Evolutionary conservation across 2,797 vertebrate species (phyloP).

Genomic region (Paguma larvata): DNA sequence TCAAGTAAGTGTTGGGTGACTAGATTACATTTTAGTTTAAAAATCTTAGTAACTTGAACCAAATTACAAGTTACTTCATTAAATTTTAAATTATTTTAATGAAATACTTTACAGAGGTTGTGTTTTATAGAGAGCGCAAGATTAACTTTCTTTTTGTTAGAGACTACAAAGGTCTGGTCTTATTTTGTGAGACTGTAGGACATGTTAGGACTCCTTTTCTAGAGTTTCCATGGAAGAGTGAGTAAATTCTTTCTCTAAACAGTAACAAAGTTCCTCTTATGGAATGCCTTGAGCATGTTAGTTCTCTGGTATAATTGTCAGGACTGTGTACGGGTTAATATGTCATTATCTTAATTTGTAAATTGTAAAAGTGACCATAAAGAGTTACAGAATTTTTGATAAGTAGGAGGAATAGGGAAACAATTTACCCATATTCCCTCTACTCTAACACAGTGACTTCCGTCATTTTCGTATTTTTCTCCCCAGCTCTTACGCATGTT

Average conservation of each 20-base stretch:
- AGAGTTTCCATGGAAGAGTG: background rate
- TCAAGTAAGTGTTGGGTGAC: constrained; percentile 69
- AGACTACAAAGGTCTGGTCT: background rate
- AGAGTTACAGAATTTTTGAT: constrained; percentile 6
- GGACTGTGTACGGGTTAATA: constrained; percentile 1
- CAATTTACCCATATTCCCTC: background rate
- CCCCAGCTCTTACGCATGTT: background rate
- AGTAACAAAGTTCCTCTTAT: background rate
- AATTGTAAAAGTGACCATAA: constrained; percentile 21
- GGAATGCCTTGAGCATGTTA: background rate
- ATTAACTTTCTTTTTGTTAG: constrained; percentile 52
- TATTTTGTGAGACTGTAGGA: constrained; percentile 42
- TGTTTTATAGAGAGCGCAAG: constrained; percentile 31
- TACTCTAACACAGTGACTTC: background rate
- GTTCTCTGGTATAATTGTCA: background rate
- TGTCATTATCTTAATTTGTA: constrained; percentile 5
- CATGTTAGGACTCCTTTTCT: constrained; percentile 26
- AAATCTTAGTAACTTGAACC: constrained; percentile 72
- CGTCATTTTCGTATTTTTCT: background rate
- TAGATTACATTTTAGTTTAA: constrained; percentile 75
- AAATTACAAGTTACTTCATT: constrained; percentile 72
- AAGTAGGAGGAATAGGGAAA: background rate
- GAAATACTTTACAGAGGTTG: constrained; percentile 24
- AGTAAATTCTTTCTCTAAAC: constrained; percentile 18
- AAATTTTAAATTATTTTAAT: constrained; percentile 59